phyloP scores from a whole-genome alignment of 2,113 vertebrate genomes.

The Condylura cristata region DNA sequence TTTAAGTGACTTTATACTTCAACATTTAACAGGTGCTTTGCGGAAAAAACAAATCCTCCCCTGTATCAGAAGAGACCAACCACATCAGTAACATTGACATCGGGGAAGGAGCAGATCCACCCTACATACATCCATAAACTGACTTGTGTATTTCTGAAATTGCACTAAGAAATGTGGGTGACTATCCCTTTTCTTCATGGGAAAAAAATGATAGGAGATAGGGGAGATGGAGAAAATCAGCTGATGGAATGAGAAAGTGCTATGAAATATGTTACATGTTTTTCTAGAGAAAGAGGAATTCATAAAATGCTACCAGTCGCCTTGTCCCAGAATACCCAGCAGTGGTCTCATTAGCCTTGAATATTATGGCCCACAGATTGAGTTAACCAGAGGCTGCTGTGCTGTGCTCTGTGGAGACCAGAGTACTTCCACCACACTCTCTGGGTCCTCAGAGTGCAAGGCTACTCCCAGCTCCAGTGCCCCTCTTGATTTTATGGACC shows the following conservation, averaged over 20 bases:
- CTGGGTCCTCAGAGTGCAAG: not conserved
- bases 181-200: not conserved
- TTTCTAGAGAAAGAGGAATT: not conserved
- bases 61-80: not conserved
- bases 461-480: not conserved
- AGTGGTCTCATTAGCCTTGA: not conserved
- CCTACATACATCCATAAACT: not conserved
- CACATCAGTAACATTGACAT: not conserved
- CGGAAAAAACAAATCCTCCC: not conserved
- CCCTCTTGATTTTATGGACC: not conserved
- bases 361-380: not conserved
- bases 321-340: not conserved
- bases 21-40: not conserved
- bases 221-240: not conserved
- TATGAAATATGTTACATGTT: not conserved
- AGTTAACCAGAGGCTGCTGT: not conserved
- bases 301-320: not conserved
- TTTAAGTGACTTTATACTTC: not conserved
- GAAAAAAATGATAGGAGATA: not conserved
- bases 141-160: not conserved
- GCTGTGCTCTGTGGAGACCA: rapidly evolving
- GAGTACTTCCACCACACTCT: rapidly evolving
- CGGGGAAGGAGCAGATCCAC: not conserved
- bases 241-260: not conserved
- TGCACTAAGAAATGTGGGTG: not conserved